These are phyloP conservation scores for Meriones psammophilus DNA, from an alignment of 2,797 vertebrate genomes.

Conservation along the genomic window DNA sequence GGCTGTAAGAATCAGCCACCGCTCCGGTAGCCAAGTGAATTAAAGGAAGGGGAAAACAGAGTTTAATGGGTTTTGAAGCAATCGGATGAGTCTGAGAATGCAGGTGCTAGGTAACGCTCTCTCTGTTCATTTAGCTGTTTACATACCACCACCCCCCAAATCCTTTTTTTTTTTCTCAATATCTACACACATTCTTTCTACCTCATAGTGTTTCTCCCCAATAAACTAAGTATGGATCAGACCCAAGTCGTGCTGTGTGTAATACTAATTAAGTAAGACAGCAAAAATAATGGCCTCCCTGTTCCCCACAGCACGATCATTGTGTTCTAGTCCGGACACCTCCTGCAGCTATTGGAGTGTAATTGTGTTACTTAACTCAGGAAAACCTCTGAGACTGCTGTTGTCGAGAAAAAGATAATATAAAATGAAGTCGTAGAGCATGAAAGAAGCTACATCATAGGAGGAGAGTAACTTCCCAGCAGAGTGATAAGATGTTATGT, in stretches of 20 bases:
- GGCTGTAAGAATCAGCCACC: constrained; percentile 33
- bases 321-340: constrained; percentile 64
- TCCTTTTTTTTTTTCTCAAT: constrained; percentile 37
- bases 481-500: constrained; percentile 55
- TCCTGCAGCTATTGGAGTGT: constrained; percentile 61
- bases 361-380: constrained; percentile 65
- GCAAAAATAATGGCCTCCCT: constrained; percentile 73
- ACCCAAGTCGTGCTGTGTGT: constrained; percentile 74
- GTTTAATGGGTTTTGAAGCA: constrained; percentile 68
- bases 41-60: constrained; percentile 46
- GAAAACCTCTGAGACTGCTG: constrained; percentile 69
- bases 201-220: constrained; percentile 69
- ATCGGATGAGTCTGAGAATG: constrained; percentile 62
- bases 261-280: constrained; percentile 82
- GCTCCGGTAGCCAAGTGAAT: constrained; percentile 70
- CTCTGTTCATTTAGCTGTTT: constrained; percentile 56
- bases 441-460: constrained; percentile 33
- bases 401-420: constrained; percentile 70
- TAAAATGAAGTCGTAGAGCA: constrained; percentile 62
- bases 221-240: constrained; percentile 68
- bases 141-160: not conserved
- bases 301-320: constrained; percentile 35
- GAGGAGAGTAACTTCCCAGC: constrained; percentile 55
- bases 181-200: constrained; percentile 71
- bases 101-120: constrained; percentile 74